phyloP scores from a whole-genome alignment of 2,888 invertebrate genomes.

The Noctua janthina region DNA sequence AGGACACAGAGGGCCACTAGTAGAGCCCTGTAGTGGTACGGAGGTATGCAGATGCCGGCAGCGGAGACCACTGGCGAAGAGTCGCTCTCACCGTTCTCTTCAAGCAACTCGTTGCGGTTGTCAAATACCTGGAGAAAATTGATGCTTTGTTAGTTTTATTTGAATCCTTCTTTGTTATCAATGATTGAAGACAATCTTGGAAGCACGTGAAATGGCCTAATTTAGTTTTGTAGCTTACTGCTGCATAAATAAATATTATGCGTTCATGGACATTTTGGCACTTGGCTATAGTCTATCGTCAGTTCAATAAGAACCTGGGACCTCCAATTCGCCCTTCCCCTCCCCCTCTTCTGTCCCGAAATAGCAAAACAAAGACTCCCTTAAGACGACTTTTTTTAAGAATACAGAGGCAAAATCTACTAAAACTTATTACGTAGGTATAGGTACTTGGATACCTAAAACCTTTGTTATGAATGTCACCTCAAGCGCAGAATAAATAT shows the following conservation, averaged over 20 bases:
- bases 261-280: not conserved
- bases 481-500: not conserved
- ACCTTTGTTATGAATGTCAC: not conserved
- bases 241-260: not conserved
- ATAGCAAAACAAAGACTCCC: not conserved
- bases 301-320: not conserved
- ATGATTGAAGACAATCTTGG: not conserved
- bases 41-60: slow-evolving; percentile 94
- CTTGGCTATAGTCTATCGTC: not conserved
- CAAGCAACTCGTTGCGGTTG: slow-evolving; percentile 93
- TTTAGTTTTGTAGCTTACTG: not conserved
- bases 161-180: not conserved
- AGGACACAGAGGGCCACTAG: slow-evolving; percentile 94
- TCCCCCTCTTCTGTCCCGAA: not conserved
- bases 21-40: slow-evolving; percentile 96
- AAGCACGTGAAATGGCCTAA: not conserved
- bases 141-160: not conserved
- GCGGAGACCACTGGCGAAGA: slow-evolving; percentile 92
- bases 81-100: slow-evolving; percentile 92
- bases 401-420: not conserved
- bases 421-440: not conserved
- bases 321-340: not conserved
- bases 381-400: not conserved
- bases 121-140: slow-evolving; percentile 93
- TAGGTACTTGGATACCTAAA: not conserved